Evolutionary conservation across 1,140 invertebrate species (phyloP).

Genomic region (Meloidogyne floridensis): DNA sequence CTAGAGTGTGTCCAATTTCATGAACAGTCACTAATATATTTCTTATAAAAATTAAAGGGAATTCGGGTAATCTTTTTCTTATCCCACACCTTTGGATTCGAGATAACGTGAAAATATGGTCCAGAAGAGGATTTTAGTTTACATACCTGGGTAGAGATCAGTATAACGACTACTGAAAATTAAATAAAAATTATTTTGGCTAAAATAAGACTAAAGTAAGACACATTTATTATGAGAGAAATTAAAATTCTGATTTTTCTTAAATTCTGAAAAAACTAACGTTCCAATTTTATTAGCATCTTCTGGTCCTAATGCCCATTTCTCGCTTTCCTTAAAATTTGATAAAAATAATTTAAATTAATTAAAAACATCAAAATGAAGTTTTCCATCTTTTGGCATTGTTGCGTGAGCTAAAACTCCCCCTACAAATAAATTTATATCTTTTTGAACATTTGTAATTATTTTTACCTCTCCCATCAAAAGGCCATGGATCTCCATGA

Average conservation of each 20-base stretch:
- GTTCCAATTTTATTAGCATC: conserved; percentile 53
- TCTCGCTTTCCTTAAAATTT: conserved; percentile 50
- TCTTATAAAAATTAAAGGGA: too few species aligned
- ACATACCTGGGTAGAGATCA: conserved; percentile 44
- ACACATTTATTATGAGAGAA: too few species aligned
- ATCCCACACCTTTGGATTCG: too few species aligned
- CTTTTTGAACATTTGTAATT: neutral
- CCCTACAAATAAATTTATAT: conserved; percentile 34
- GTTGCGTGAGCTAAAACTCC: conserved; percentile 63
- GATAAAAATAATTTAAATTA: too few species aligned
- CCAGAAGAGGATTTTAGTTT: conserved; percentile 33
- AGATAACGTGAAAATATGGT: too few species aligned
- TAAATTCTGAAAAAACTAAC: conserved; percentile 15
- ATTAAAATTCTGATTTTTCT: too few species aligned
- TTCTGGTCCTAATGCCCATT: conserved; percentile 57
- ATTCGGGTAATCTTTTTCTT: conserved; percentile 37
- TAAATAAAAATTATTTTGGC: neutral
- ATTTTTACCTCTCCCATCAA: conserved; percentile 56
- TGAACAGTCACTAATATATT: conserved; percentile 56
- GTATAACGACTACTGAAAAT: conserved; percentile 10
- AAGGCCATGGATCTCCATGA: conserved; percentile 62
- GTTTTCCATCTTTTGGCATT: conserved; percentile 59
- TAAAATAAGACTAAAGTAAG: too few species aligned
- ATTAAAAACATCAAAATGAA: conserved; percentile 54
- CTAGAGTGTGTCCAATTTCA: conserved; percentile 57